Evolutionary conservation across 30 jellyfish, hydroid and myxozoan species (phyloP).

Genomic region (Phacellophora camtschatica): DNA sequence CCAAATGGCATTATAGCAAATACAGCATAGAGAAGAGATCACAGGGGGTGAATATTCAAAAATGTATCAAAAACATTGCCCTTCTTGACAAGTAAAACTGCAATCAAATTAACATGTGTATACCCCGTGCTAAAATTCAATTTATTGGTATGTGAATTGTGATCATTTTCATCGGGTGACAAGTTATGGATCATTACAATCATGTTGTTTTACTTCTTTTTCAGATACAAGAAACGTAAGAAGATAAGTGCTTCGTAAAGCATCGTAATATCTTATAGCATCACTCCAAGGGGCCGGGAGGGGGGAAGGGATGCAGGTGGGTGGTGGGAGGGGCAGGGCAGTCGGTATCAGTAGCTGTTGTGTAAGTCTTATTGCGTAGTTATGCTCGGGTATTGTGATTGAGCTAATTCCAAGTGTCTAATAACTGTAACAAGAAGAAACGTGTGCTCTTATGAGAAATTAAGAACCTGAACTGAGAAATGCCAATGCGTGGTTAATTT

Average conservation of each 20-base stretch:
- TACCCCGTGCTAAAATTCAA: too few relatives aligned
- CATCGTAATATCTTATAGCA: conserved; percentile 62
- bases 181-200: too few relatives aligned
- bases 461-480: neutral
- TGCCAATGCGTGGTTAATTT: too few relatives aligned
- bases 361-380: conserved; percentile 39
- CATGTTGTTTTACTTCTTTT: too few relatives aligned
- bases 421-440: neutral
- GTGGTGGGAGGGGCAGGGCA: conserved; percentile 83
- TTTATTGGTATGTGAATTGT: too few relatives aligned
- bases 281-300: conserved; percentile 88
- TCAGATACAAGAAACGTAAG: neutral
- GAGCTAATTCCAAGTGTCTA: neutral
- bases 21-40: too few relatives aligned
- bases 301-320: conserved; percentile 79
- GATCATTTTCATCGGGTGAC: too few relatives aligned
- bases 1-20: too few relatives aligned
- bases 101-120: too few relatives aligned
- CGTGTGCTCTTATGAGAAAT: neutral
- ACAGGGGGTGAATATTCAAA: too few relatives aligned
- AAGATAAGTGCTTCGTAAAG: conserved; percentile 67
- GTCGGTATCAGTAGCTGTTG: conserved; percentile 54
- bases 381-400: conserved; percentile 38
- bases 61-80: too few relatives aligned
- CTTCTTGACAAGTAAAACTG: too few relatives aligned